A percentile compares a stretch with the other conserved stretches of the same genome.
phyloP scores from a whole-genome alignment of 2,888 invertebrate species.

The Subacronicta megacephala region DNA sequence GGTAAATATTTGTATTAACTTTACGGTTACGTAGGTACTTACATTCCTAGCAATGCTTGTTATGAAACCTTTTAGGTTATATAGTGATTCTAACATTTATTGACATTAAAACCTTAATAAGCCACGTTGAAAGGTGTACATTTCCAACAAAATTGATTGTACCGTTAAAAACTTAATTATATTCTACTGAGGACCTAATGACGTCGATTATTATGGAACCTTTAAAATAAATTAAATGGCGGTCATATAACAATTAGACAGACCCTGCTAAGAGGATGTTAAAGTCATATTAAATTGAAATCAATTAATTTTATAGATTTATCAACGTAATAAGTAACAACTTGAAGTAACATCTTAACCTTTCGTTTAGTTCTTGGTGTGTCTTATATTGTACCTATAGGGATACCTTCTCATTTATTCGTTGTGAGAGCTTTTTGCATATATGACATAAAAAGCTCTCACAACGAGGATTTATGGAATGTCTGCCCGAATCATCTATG shows the following conservation, averaged over 20 bases:
- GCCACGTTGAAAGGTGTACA: not conserved
- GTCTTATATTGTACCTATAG: too few relatives aligned
- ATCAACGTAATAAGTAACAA: conserved; percentile 7
- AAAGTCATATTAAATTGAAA: conserved; percentile 14
- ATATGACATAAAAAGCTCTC: too few relatives aligned
- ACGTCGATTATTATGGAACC: conserved; percentile 27
- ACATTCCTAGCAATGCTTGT: too few relatives aligned
- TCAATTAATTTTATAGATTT: conserved; percentile 20
- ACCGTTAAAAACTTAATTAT: conserved; percentile 10
- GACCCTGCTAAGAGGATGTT: conserved; percentile 20
- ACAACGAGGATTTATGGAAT: too few relatives aligned
- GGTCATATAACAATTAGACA: conserved; percentile 17
- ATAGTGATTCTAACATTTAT: not conserved
- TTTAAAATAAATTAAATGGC: conserved; percentile 26
- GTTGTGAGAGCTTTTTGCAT: too few relatives aligned
- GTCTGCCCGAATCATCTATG: too few relatives aligned
- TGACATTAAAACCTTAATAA: not conserved
- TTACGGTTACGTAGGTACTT: too few relatives aligned
- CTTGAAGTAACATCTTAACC: not conserved
- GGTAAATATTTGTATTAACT: too few relatives aligned
- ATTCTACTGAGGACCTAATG: conserved; percentile 5
- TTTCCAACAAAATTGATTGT: not conserved
- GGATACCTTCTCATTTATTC: too few relatives aligned
- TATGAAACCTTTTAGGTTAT: not conserved
- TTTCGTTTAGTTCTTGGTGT: not conserved